Percentiles rank a stretch among this genome's conserved stretches.
Conservation (phyloP, 2,888 invertebrate genomes). For the Brachypterus glaber region DNA sequence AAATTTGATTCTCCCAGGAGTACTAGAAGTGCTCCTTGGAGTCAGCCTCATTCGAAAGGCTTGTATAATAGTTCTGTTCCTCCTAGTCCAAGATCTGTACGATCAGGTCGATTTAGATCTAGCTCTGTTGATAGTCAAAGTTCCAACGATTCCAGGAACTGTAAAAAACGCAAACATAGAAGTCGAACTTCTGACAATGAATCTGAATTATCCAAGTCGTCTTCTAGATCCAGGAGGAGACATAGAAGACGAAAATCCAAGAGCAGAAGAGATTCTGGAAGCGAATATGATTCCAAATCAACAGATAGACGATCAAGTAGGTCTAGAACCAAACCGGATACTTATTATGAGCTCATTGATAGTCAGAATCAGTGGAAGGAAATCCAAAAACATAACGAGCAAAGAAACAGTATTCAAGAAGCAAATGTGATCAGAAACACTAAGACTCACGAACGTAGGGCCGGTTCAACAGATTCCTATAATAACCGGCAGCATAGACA, state of each 20-base stretch:
- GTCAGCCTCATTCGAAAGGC: conserved; percentile 61
- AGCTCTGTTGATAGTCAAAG: conserved; percentile 85
- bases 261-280: conserved; percentile 62
- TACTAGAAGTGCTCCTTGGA: conserved; percentile 74
- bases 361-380: conserved; percentile 85
- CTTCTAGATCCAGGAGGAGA: conserved; percentile 67
- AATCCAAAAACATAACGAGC: conserved; percentile 58
- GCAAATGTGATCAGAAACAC: conserved; percentile 59
- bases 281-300: conserved; percentile 57
- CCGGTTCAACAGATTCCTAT: conserved; percentile 11
- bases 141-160: conserved; percentile 73
- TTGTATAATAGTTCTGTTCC: conserved; percentile 49
- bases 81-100: conserved; percentile 72
- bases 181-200: conserved; percentile 83
- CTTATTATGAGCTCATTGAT: conserved; percentile 65
- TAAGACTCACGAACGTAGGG: conserved; percentile 24
- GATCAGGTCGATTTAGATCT: conserved; percentile 65
- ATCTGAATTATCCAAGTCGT: conserved; percentile 79
- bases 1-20: conserved; percentile 67
- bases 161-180: conserved; percentile 67
- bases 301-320: conserved; percentile 19
- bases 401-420: conserved; percentile 50
- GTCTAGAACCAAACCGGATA: conserved; percentile 22
- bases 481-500: conserved; percentile 23
- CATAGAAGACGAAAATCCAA: conserved; percentile 67